Conservation (phyloP, 2,113 vertebrate genomes). For the Epinephelus moara region DNA sequence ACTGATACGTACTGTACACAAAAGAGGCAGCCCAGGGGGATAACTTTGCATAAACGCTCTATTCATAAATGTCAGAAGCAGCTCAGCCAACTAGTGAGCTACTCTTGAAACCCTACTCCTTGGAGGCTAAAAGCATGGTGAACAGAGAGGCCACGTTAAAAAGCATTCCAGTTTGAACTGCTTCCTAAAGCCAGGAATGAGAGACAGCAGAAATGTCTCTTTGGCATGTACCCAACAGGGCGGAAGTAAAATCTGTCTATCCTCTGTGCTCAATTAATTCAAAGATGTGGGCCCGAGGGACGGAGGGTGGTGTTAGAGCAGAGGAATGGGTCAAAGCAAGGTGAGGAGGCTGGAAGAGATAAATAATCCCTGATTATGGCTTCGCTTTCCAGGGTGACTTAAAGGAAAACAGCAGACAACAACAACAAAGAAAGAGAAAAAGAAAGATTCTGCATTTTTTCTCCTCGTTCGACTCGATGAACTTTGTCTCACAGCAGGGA, state of each 20-base stretch:
- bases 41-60: constrained; percentile 53
- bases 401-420: constrained; percentile 24
- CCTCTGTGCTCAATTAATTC: constrained; percentile 37
- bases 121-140: constrained; percentile 35
- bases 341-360: constrained; percentile 23
- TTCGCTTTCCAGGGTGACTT: constrained; percentile 8
- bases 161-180: constrained; percentile 37
- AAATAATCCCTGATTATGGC: constrained; percentile 14
- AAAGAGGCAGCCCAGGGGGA: constrained; percentile 39
- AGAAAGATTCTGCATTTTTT: neutral
- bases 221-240: constrained; percentile 29
- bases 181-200: constrained; percentile 43
- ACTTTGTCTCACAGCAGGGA: neutral
- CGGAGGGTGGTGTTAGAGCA: constrained; percentile 12
- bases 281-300: constrained; percentile 32
- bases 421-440: neutral
- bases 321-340: constrained; percentile 56
- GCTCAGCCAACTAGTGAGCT: constrained; percentile 28
- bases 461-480: neutral
- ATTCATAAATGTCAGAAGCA: constrained; percentile 62
- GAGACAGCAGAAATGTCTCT: constrained; percentile 47
- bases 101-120: constrained; percentile 59
- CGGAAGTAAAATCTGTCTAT: constrained; percentile 44
- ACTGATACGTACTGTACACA: constrained; percentile 39
- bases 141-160: constrained; percentile 41